A percentile compares a stretch with the other conserved stretches of the same genome.
Evolutionary conservation across 64 coral and sea anemone species (phyloP).

Genomic region (Pocillopora verrucosa): DNA sequence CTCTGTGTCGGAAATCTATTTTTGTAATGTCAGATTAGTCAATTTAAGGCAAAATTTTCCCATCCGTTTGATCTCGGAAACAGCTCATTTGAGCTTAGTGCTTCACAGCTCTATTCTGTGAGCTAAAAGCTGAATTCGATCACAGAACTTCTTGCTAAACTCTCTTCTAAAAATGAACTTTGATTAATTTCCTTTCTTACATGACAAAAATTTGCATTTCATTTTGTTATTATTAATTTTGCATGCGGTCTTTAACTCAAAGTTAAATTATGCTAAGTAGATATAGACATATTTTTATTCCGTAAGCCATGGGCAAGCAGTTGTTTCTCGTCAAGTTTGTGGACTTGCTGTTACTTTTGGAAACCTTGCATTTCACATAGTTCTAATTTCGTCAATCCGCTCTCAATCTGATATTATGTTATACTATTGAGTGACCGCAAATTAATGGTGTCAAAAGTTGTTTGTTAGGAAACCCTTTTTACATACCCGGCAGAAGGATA

Average conservation of each 20-base stretch:
- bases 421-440: constrained; percentile 1
- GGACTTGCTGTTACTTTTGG: background rate
- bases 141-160: too few relatives aligned
- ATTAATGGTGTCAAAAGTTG: background rate
- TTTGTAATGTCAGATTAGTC: too few relatives aligned
- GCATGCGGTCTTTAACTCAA: background rate
- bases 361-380: background rate
- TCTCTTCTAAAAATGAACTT: background rate
- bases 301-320: background rate
- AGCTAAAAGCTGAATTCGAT: too few relatives aligned
- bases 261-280: background rate
- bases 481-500: background rate
- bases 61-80: too few relatives aligned
- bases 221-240: constrained; percentile 13
- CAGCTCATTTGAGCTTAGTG: too few relatives aligned
- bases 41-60: too few relatives aligned
- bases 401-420: background rate
- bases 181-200: background rate
- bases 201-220: constrained; percentile 28
- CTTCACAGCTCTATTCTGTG: too few relatives aligned
- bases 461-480: background rate
- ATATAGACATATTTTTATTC: background rate
- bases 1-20: too few relatives aligned
- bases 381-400: background rate
- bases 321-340: background rate